Evolutionary conservation across 2,888 invertebrate genomes (phyloP).

Genomic region (Tromatobia lineatoria): DNA sequence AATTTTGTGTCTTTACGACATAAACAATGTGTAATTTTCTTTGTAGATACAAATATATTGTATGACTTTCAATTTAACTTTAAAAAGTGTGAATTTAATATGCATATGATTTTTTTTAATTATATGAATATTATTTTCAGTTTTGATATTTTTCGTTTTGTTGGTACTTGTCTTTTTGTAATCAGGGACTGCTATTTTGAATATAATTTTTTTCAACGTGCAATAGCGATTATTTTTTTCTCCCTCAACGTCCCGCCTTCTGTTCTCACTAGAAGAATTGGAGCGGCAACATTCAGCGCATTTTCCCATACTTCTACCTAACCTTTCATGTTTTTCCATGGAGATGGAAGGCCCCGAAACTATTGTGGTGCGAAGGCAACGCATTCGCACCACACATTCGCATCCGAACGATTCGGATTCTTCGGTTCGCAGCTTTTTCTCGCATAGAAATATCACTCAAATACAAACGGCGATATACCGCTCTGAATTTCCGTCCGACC

Average conservation of each 20-base stretch:
- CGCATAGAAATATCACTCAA: slow-evolving; percentile 16
- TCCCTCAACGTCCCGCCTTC: slow-evolving; percentile 2
- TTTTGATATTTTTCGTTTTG: no score
- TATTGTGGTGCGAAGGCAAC: slow-evolving; percentile 2
- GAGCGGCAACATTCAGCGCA: slow-evolving; percentile 43
- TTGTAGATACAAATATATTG: no score
- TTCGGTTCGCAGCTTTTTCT: slow-evolving; percentile 8
- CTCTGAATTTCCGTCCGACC: neutral
- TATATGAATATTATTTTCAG: no score
- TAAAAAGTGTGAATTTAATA: no score
- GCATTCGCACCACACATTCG: neutral
- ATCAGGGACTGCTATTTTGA: no score
- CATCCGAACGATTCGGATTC: neutral
- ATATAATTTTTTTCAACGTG: no score
- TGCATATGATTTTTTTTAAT: no score
- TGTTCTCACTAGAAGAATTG: neutral
- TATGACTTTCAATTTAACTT: no score
- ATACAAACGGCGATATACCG: neutral
- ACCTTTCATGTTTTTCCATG: slow-evolving; percentile 49
- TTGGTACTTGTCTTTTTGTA: no score
- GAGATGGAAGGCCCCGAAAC: slow-evolving; percentile 33
- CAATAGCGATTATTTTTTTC: neutral
- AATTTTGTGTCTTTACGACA: no score
- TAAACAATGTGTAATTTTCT: no score
- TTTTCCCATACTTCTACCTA: slow-evolving; percentile 27